Evolutionary conservation across 2,797 vertebrate genomes (phyloP).

Genomic region (Crocidura indochinensis): DNA sequence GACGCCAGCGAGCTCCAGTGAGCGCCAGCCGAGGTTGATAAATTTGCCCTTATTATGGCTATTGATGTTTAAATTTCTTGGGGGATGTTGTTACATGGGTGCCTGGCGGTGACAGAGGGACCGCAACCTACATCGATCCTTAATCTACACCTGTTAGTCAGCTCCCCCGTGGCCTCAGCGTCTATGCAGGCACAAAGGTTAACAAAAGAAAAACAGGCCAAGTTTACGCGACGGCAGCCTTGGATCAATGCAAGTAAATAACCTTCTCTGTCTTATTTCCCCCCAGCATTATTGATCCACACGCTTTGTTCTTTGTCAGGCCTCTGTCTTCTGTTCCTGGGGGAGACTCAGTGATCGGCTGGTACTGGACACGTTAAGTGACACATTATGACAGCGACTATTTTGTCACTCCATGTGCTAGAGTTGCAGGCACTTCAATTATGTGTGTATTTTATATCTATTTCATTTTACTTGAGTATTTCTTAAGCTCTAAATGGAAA

Average conservation of each 20-base stretch:
- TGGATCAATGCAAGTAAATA: conserved; percentile 99
- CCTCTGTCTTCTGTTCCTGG: conserved; percentile 93
- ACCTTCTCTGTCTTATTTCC: conserved; percentile 99
- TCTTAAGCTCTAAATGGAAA: too few relatives aligned
- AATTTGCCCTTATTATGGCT: conserved; percentile 96
- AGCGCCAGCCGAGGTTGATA: conserved; percentile 93
- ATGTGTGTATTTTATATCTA: too few relatives aligned
- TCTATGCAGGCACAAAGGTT: conserved; percentile 99
- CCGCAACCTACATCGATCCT: conserved; percentile 97
- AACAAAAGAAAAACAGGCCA: conserved; percentile 99
- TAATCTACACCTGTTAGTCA: conserved; percentile 99
- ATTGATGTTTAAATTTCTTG: conserved; percentile 97
- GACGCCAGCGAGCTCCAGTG: conserved; percentile 90
- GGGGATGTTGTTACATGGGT: conserved; percentile 95
- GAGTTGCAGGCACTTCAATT: conserved; percentile 63
- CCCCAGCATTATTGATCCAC: conserved; percentile 97
- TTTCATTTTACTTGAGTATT: too few relatives aligned
- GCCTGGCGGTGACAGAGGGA: conserved; percentile 96
- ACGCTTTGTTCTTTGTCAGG: conserved; percentile 95
- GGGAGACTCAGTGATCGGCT: conserved; percentile 92
- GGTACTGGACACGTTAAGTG: conserved; percentile 92
- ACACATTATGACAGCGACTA: conserved; percentile 92
- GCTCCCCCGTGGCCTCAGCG: conserved; percentile 97
- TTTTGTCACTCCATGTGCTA: conserved; percentile 90
- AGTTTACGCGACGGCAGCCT: conserved; percentile 95